Base-by-base conservation (phyloP, 2,888 invertebrate species). In the Acanthopleura granulata region DNA sequence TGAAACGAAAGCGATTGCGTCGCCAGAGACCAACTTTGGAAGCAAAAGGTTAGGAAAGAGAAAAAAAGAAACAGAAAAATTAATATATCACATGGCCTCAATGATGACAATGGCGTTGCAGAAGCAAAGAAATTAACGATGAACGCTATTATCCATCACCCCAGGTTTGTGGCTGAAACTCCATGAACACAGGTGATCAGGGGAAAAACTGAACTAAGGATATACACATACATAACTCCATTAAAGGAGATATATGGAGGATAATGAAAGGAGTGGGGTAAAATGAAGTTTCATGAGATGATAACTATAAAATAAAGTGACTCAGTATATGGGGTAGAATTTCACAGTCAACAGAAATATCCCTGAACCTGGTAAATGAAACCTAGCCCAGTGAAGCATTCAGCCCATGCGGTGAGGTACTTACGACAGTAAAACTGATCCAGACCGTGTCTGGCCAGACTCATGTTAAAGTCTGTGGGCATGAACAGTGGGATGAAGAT, bases 1-100 rank as follows among this genome's bases (percentile, higher is more conserved):
- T 85, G 79, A 88, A 86, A 77, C 85, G 86, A 82, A 86, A 86
- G 72, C 86, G 85, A 76, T 85, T 84, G 76, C 84, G 81, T 73
- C 86, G 79, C 85, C 88, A 86, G 62, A 87, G 82, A 77, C 87
- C 87, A 78, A 87, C 88, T 88, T 83, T 80, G 79, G 78, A 77
- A 76, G 78, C 76, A 80, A 80, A 81, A 79, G 66, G 66, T 66
- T 66, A 66, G 66, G 29, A 66, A 66, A 66, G 78, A 75, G 78
- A 77, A 71, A 49, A n/a, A 40, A 40, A 77, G 61, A 76, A 72
- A 74, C 62, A 70, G 29, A 72, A 72, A 57, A 57, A 57, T 57
- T 57, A 57, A 57, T 57, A 57, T 12, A 57, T 18, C 57, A n/a
- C 22, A 57, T 57, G n/a, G 18, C 57, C 57, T n/a, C 22, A 57